Conservation (phyloP, 2,113 vertebrate genomes). For the Nothocercus nigrocapillus region DNA sequence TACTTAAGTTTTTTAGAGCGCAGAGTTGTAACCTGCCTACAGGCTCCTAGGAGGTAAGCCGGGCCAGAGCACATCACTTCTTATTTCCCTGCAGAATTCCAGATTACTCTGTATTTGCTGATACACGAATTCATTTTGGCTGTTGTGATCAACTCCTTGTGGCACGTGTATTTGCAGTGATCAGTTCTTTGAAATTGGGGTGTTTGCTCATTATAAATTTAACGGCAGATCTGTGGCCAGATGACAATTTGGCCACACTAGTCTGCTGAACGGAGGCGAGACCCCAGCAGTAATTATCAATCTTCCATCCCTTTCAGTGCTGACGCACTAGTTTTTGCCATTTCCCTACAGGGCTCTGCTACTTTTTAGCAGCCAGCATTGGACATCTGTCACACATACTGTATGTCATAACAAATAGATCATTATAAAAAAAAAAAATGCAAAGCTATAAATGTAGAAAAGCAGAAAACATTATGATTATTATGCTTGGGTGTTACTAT, state of each 20-base stretch:
- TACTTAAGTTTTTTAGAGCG: not conserved
- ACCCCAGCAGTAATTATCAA: slow-evolving; percentile 17
- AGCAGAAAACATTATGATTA: slow-evolving; percentile 35
- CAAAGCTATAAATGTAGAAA: slow-evolving; percentile 51
- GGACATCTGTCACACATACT: slow-evolving; percentile 77
- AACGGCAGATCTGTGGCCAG: not conserved
- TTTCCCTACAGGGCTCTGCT: slow-evolving; percentile 61
- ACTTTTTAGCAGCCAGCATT: slow-evolving; percentile 71
- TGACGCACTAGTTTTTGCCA: slow-evolving; percentile 55
- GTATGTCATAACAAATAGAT: slow-evolving; percentile 75
- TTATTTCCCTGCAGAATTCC: slow-evolving; percentile 25
- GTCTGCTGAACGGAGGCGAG: not conserved
- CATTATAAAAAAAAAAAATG: slow-evolving; percentile 52
- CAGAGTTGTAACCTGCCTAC: not conserved
- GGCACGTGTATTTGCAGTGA: not conserved
- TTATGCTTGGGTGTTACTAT: slow-evolving; percentile 35
- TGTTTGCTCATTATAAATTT: not conserved
- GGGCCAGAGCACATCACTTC: not conserved
- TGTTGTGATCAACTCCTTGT: not conserved
- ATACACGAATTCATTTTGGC: not conserved
- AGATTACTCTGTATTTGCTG: not conserved
- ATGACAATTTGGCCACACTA: not conserved
- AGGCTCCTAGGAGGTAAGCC: not conserved
- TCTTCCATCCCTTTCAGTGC: slow-evolving; percentile 42
- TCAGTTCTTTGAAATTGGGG: slow-evolving; percentile 15